Conservation (phyloP, 2,888 invertebrate species). For the Athalia cordata region DNA sequence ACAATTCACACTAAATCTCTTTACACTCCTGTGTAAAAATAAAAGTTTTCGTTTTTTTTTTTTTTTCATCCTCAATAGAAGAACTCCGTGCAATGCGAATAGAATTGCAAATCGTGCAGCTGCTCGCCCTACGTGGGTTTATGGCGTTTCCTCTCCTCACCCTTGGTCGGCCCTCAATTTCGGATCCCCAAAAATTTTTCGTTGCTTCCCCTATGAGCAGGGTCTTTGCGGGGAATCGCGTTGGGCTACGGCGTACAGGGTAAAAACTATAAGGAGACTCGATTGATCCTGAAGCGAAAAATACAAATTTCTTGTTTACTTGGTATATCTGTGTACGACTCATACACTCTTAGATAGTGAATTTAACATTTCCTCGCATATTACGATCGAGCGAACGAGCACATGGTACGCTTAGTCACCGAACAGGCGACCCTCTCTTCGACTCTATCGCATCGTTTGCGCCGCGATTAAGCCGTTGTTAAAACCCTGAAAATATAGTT, state of each 20-base stretch:
- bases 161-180: too few species aligned
- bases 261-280: background rate
- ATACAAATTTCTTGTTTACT: background rate
- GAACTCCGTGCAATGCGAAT: too few species aligned
- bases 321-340: too few species aligned
- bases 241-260: background rate
- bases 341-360: background rate
- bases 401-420: conserved; percentile 43
- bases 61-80: too few species aligned
- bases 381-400: conserved; percentile 27
- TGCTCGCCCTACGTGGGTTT: too few species aligned
- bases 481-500: background rate
- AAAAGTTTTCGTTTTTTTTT: too few species aligned
- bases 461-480: background rate
- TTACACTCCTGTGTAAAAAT: too few species aligned
- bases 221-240: background rate
- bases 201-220: too few species aligned
- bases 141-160: too few species aligned
- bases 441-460: background rate
- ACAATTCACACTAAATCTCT: too few species aligned
- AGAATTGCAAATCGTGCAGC: too few species aligned
- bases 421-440: conserved; percentile 31
- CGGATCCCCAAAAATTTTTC: conserved; percentile 2
- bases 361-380: background rate
- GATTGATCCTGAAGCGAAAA: background rate